A percentile compares a stretch with the other conserved stretches of the same genome.
These are phyloP conservation scores for Drosophila algonquin DNA, from an alignment of 2,888 invertebrate genomes.

Conservation along the genomic window DNA sequence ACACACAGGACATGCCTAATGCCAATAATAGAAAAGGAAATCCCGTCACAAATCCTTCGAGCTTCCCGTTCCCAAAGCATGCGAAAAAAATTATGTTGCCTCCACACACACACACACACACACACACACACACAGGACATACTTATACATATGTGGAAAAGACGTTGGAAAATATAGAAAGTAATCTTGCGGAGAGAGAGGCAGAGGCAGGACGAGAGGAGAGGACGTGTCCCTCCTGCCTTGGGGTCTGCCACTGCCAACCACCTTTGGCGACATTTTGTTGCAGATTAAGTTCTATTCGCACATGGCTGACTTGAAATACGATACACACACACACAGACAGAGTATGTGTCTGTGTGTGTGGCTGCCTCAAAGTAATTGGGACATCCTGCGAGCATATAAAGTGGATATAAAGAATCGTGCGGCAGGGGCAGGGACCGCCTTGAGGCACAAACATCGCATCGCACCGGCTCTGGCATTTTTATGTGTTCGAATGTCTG, in stretches of 20 bases:
- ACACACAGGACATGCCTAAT: constrained; percentile 84
- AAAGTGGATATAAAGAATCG: constrained; percentile 80
- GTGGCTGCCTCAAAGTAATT: constrained; percentile 76
- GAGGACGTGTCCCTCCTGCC: constrained; percentile 22
- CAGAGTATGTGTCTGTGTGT: constrained; percentile 32
- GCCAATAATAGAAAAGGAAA: constrained; percentile 85
- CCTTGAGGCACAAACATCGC: constrained; percentile 69
- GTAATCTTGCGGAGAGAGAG: constrained; percentile 61
- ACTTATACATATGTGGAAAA: constrained; percentile 45
- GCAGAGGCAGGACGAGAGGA: constrained; percentile 28
- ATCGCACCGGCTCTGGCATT: constrained; percentile 75
- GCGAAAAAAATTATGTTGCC: constrained; percentile 74
- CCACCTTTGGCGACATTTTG: constrained; percentile 83
- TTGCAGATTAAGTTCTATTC: constrained; percentile 84
- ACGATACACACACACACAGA: constrained; percentile 68
- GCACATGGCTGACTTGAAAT: constrained; percentile 83
- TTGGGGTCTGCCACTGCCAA: constrained; percentile 41
- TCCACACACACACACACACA: constrained; percentile 31
- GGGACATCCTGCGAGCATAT: constrained; percentile 83
- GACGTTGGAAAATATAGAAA: constrained; percentile 80
- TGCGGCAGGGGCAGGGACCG: constrained; percentile 39
- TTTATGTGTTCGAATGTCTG: constrained; percentile 76
- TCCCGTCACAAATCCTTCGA: constrained; percentile 84
- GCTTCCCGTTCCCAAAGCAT: constrained; percentile 52
- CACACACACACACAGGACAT: constrained; percentile 22